Base-by-base conservation (phyloP, 2,113 vertebrate species). In the Odontophorus gujanensis region DNA sequence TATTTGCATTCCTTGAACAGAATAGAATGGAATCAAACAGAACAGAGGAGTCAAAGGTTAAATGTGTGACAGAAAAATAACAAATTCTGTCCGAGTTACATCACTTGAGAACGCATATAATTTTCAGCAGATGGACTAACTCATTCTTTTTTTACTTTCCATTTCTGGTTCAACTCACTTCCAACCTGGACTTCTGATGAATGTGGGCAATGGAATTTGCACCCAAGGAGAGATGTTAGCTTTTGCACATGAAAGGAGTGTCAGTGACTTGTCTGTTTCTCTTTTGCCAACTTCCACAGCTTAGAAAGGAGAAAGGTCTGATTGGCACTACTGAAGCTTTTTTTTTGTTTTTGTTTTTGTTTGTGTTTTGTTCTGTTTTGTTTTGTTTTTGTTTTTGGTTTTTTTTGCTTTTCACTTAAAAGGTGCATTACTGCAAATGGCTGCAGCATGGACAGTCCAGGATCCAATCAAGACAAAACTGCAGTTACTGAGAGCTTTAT, bases 351-450 rank as follows among this genome's bases (percentile, higher is more conserved):
- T 38, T 83, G 11, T 40, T 40, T 8, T 40, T 40, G 12, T 40
- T 40, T 40, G 7, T 40, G 12, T 40, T 40, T 40, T 40, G 40
- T 40, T 1, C 1, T 1, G 1, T 53, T 81, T 67, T 22, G n/a
- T n/a, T n/a, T n/a, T n/a, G n/a, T n/a, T n/a, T 1, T 1, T 1
- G 1, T 53, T 81, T 67, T 22, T 9, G 3, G 7, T 38, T 38
- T 38, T 38, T 7, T 38, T 38, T 58, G 14, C 1, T 50, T 87
- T 79, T 42, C 25, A 43, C 25, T 71, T 71, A 42, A 69, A 68
- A 58, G 3, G 25, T 82, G 14, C 34, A 34, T 80, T 65, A 22
- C 18, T 66, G 50, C 7, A 65, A 82, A 53, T n/a, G 89, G 26
- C 8, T 68, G 32, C 8, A 58, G 26, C 1, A 0, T 30, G 80